Evolutionary conservation across 2,797 vertebrate species (phyloP), one percentile per base, ranked within the genome.

Genomic region (Steatocranus sp.): DNA sequence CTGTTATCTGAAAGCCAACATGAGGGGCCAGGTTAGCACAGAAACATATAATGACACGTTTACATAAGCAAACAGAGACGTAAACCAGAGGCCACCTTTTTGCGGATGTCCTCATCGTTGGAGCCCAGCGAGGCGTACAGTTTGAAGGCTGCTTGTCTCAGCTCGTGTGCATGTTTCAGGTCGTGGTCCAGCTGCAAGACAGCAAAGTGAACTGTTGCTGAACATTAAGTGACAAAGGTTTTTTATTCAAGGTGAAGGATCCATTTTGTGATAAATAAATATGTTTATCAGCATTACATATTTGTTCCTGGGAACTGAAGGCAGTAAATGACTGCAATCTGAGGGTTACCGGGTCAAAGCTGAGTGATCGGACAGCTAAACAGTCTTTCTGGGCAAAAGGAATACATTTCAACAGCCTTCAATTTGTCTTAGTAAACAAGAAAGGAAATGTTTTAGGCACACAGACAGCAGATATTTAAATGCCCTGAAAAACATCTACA

Each of bases 81-180:
- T 1, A 34, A 2, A 75, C 1, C 6, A 1, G 9, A n/a, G 32
- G 3, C 49, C 8, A 99, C 98, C 97, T 99, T 99, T 93, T 99
- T 99, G 84, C 99, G 97, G 86, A 99, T 99, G 95, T 99, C 99
- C 96, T 99, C 99, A 25, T 99, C 99, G 7, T 99, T 99, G 58
- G 99, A 99, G 91, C 99, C 98, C 6, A 99, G 96, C 1, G 99
- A 99, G 14, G 98, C 99, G 58, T 99, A 99, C 46, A 99, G 97
- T 96, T 99, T 99, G 95, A 99, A 99, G 77, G 98, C 99, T 38
- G 98, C 98, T 96, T 99, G 99, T 88, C 99, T 97, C 83, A 99
- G 95, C 87, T 99, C 99, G 1, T 99, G 99, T 80, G 99, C 98
- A 3, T 99, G 98, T 89, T 99, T 99, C 95, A 99, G 96, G 90